Evolutionary conservation across 2,888 invertebrate species (phyloP), one percentile per base, ranked within the genome.

Genomic region (Deilephila elpenor): DNA sequence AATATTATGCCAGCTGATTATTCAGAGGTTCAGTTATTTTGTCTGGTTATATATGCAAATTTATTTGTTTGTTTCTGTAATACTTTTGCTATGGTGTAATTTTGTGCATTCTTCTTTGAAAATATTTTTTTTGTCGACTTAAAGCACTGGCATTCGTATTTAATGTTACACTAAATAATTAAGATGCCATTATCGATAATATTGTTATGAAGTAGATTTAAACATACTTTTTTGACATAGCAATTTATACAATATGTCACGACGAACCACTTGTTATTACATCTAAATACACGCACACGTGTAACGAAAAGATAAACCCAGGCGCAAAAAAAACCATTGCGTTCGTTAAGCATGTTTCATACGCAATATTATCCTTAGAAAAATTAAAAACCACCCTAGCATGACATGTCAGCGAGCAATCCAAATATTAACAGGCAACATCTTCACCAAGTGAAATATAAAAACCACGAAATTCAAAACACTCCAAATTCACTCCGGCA

Each of bases 401-500:
- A 44, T 74, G 72, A 61, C 59, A 73, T 77, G 75, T 82, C 80
- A 81, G 81, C 79, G 80, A 74, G 74, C 73, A 78, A 75, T 78
- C 78, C 73, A 76, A 79, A 84, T 51, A 67, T 67, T 44, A 67
- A 51, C 44, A 25, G 20, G 25, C 67, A 44, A 62, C 59, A 73
- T 70, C 70, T 70, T 73, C 51, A 61, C 59, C n/a, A 14, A 44
- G 19, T 25, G 34, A 53, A 8, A 81, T 82, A 84, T 79, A 78
- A 85, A 88, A 89, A 88, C 91, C 88, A 87, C 88, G 86, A 84
- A 89, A 89, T 86, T 87, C 83, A 85, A 86, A 85, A 89, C 91
- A 90, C 92, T 93, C 89, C 82, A 91, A 90, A 80, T 88, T 87
- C 84, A 85, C 88, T 88, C 89, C 91, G 90, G 89, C 87, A 83